Conservation (phyloP, 2,888 invertebrate species). For the Pheosia gnoma region DNA sequence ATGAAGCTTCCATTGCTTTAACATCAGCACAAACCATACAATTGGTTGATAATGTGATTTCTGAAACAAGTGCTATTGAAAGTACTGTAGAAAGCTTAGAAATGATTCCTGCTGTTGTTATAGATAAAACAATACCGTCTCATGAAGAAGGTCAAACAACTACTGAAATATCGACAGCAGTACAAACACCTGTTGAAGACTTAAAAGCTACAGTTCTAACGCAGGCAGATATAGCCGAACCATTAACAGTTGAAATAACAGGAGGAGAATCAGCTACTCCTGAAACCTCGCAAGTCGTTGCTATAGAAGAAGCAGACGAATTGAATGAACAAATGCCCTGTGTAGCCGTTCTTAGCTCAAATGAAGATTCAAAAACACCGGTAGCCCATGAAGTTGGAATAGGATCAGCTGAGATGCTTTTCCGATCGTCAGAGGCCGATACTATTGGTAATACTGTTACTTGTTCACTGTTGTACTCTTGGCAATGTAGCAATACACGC, state of each 20-base stretch:
- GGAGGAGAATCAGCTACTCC: neutral
- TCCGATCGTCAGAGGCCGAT: neutral
- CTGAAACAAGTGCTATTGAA: too few species aligned
- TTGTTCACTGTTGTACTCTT: constrained; percentile 14
- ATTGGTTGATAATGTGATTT: neutral
- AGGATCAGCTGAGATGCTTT: neutral
- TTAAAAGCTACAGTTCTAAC: neutral
- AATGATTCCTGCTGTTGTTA: neutral
- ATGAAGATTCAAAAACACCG: neutral
- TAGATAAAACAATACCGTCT: neutral
- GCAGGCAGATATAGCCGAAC: neutral
- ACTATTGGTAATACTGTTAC: constrained; percentile 20
- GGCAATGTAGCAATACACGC: constrained; percentile 11
- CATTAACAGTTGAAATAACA: neutral
- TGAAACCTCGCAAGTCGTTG: neutral
- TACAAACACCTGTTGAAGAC: neutral
- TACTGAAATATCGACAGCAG: neutral
- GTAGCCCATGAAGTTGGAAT: neutral
- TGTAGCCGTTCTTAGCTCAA: neutral
- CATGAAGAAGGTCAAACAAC: neutral
- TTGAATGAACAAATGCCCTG: neutral
- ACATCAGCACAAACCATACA: neutral
- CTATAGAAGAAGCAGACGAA: neutral
- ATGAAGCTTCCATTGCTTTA: neutral
- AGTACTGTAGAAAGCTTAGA: neutral